Evolutionary conservation across 2,797 vertebrate genomes (phyloP).

Genomic region (Anableps anableps): DNA sequence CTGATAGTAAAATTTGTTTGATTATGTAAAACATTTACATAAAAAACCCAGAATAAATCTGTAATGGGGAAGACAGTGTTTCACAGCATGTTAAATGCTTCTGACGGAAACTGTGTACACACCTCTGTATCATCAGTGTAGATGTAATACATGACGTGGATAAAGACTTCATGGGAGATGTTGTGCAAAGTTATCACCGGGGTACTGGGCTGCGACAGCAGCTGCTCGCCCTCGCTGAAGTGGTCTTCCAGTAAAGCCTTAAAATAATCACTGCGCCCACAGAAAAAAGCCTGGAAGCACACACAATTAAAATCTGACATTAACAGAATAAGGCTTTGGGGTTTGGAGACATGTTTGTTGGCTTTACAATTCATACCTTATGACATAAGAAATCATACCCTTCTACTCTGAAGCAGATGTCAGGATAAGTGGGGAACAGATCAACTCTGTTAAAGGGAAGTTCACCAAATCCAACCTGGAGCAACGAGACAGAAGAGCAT

Average conservation of each 20-base stretch:
- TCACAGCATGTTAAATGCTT: background rate
- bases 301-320: constrained; percentile 2
- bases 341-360: background rate
- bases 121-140: constrained; percentile 95
- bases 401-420: constrained; percentile 91
- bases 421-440: constrained; percentile 89
- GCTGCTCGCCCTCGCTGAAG: constrained; percentile 90
- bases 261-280: constrained; percentile 97
- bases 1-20: background rate
- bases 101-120: constrained; percentile 23
- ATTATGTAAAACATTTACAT: background rate
- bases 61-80: background rate
- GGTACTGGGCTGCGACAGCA: constrained; percentile 88
- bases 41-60: background rate
- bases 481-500: constrained; percentile 13
- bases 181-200: constrained; percentile 90
- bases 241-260: constrained; percentile 94
- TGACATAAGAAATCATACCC: constrained; percentile 92
- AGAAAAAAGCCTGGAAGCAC: constrained; percentile 90
- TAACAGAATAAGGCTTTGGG: background rate
- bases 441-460: constrained; percentile 92
- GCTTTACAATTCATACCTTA: constrained; percentile 82
- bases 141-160: constrained; percentile 91
- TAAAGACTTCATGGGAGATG: constrained; percentile 91
- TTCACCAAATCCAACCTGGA: constrained; percentile 92